Conservation (phyloP, 2,888 invertebrate species). For the Drosophila vallismaia region DNA sequence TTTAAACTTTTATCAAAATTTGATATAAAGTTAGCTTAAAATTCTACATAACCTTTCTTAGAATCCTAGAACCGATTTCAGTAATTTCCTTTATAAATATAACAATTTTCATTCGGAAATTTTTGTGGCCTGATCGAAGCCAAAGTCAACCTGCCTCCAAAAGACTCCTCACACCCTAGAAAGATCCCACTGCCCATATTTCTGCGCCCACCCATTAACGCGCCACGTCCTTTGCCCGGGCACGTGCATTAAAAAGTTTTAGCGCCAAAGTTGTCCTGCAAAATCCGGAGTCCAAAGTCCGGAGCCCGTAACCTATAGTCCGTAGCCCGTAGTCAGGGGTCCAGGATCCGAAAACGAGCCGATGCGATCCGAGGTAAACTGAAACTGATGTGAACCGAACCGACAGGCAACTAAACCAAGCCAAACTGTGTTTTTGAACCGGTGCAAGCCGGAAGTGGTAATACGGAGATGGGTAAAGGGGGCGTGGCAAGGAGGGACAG, state of each 20-base stretch:
- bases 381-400: constrained; percentile 15
- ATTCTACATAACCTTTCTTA: no score
- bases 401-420: constrained; percentile 33
- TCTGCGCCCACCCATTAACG: constrained; percentile 18
- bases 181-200: neutral
- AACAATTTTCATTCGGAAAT: neutral
- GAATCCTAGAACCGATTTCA: no score
- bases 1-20: no score
- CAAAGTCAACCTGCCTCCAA: constrained; percentile 39
- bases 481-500: constrained; percentile 14
- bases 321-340: constrained; percentile 3
- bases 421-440: constrained; percentile 40
- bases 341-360: constrained; percentile 5
- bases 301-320: neutral
- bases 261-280: constrained; percentile 63
- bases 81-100: neutral
- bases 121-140: constrained; percentile 50
- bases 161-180: no score
- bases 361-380: constrained; percentile 13
- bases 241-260: constrained; percentile 75
- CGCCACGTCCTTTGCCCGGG: constrained; percentile 30
- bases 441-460: constrained; percentile 71
- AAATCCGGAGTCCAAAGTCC: constrained; percentile 10
- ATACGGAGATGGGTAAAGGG: neutral
- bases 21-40: no score